Percentiles rank a stretch among this genome's conserved stretches.
Conservation (phyloP, 2,797 vertebrate genomes). For the Serranus cabrilla region DNA sequence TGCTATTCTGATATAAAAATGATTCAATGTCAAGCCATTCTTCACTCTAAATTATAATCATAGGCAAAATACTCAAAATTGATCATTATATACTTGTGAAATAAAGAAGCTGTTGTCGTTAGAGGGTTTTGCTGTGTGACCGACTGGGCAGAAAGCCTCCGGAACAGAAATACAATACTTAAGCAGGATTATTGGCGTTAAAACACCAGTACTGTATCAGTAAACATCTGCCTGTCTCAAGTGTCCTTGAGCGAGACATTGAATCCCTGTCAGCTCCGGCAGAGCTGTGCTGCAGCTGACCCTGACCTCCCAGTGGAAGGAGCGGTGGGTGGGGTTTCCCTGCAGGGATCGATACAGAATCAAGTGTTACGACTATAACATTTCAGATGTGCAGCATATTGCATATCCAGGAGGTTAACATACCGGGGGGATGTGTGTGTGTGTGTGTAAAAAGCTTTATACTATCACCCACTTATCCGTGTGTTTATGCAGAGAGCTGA, state of each 20-base stretch:
- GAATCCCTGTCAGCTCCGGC: slow-evolving; percentile 37
- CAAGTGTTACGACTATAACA: slow-evolving; percentile 16
- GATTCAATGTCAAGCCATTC: background rate
- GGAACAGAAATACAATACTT: slow-evolving; percentile 47
- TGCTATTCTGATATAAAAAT: background rate
- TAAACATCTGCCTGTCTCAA: slow-evolving; percentile 53
- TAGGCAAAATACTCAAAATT: background rate
- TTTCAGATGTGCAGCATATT: slow-evolving; percentile 33
- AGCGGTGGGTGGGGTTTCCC: slow-evolving; percentile 25
- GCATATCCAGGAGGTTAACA: slow-evolving; percentile 26
- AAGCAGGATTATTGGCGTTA: slow-evolving; percentile 39
- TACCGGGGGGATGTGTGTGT: background rate
- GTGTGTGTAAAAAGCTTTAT: slow-evolving; percentile 25
- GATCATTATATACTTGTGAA: background rate
- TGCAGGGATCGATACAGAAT: slow-evolving; percentile 46
- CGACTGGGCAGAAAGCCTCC: background rate
- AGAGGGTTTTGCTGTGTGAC: background rate
- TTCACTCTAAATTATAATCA: background rate
- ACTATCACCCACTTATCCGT: slow-evolving; percentile 7
- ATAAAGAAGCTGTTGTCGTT: background rate
- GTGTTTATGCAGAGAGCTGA: slow-evolving; percentile 24
- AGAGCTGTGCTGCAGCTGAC: slow-evolving; percentile 49
- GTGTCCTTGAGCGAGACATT: slow-evolving; percentile 55
- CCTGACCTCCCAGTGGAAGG: slow-evolving; percentile 46
- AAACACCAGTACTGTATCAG: slow-evolving; percentile 52